Evolutionary conservation across 2,888 invertebrate species (phyloP), one percentile per base, ranked within the genome.

Genomic region (Erebia palarica): DNA sequence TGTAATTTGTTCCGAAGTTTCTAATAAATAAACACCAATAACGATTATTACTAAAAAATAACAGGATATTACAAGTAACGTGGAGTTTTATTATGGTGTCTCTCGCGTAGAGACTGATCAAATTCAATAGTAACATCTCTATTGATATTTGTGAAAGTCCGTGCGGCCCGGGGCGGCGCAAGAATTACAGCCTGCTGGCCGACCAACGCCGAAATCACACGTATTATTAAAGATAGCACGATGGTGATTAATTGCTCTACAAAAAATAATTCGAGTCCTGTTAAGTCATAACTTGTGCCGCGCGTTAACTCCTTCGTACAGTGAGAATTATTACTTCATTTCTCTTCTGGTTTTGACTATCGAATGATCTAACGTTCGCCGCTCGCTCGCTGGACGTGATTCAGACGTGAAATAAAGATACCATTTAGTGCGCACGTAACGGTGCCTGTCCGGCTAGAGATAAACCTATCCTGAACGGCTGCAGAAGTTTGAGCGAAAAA

Each of bases 1-100:
- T 92, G 87, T 93, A 93, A 93, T 93, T 93, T 93, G 90, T 84
- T 85, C 81, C 88, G 84, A 86, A 85, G 86, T 85, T 90, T 88
- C 90, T 91, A 92, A 93, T 93, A 93, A 93, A 93, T 93, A 93
- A 93, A 92, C 92, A 92, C 88, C 92, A 92, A 92, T 93, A 92
- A 92, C 89, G 89, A 92, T 92, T 92, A 92, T 93, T 93, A 92
- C 84, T 87, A 89, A 89, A 89, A 92, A 92, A 92, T 92, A 91
- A 92, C 90, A 92, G 92, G 91, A 92, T 92, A 92, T 92, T 92
- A 92, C 86, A 82, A 79, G 84, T 81, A 84, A 81, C 79, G 78
- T 79, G 83, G 86, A 87, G 85, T 84, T 91, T 89, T 90, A 90
- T 86, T 86, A 81, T 82, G 82, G 86, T 86, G 88, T 91, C 85